phyloP scores from a whole-genome alignment of 2,797 vertebrate genomes.

The Girardinus metallicus region DNA sequence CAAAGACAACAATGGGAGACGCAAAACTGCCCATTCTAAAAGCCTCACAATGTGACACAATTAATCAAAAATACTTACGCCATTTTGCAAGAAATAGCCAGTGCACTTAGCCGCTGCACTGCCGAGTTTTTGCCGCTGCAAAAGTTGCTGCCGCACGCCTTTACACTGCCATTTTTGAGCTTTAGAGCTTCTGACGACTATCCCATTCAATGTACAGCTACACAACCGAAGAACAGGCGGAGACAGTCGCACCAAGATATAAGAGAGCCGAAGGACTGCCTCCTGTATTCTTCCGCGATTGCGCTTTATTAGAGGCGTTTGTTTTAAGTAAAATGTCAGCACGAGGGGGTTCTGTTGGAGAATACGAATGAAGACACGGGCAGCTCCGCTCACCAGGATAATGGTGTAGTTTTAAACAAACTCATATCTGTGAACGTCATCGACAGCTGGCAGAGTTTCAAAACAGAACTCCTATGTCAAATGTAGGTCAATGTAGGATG shows the following conservation, averaged over 20 bases:
- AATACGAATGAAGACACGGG: neutral
- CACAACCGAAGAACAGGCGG: fast-evolving
- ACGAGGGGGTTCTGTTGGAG: neutral
- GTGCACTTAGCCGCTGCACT: constrained; percentile 81
- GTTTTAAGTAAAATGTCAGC: fast-evolving
- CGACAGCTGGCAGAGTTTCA: neutral
- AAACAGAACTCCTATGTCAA: neutral
- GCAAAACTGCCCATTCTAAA: neutral
- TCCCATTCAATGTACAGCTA: fast-evolving
- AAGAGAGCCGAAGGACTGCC: constrained; percentile 46
- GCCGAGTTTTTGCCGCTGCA: constrained; percentile 81
- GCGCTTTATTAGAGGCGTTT: constrained; percentile 1
- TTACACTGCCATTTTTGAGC: constrained; percentile 77
- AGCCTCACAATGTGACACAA: no score
- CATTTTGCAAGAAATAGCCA: constrained; percentile 84
- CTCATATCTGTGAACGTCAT: neutral
- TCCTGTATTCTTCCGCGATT: constrained; percentile 59
- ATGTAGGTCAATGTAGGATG: constrained; percentile 60
- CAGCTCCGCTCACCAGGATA: neutral
- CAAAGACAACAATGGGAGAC: neutral
- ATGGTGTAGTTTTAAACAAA: neutral
- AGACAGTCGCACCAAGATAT: neutral
- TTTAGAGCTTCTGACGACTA: neutral
- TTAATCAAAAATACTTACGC: constrained; percentile 78
- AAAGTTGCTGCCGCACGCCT: constrained; percentile 70